phyloP scores from a whole-genome alignment of 30 jellyfish, hydroid and myxozoan species.

The Rhopilema esculentum region DNA sequence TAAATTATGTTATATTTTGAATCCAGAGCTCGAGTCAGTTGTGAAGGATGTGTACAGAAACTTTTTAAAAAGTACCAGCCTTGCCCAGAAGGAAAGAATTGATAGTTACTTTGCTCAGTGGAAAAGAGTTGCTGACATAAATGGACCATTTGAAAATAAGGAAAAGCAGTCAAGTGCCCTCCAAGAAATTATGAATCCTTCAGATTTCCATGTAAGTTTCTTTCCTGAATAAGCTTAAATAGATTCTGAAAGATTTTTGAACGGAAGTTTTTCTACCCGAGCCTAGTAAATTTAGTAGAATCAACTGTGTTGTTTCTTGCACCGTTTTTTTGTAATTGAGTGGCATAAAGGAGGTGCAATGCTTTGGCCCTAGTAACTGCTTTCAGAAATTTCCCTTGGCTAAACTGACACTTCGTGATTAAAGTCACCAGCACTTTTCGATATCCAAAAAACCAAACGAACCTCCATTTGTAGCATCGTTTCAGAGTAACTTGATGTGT shows the following conservation, averaged over 20 bases:
- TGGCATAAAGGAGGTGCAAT: too few species aligned
- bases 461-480: too few species aligned
- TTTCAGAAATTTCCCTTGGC: too few species aligned
- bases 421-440: too few species aligned
- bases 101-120: slow-evolving; percentile 61
- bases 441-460: too few species aligned
- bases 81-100: slow-evolving; percentile 51
- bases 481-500: too few species aligned
- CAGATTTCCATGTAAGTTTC: slow-evolving; percentile 48
- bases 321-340: too few species aligned
- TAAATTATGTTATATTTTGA: neutral
- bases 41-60: slow-evolving; percentile 33
- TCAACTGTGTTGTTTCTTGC: too few species aligned
- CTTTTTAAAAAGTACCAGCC: slow-evolving; percentile 29
- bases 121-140: slow-evolving; percentile 38
- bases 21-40: slow-evolving; percentile 36
- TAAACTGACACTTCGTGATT: too few species aligned
- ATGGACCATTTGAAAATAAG: slow-evolving; percentile 52
- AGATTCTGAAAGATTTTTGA: neutral
- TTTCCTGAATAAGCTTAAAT: neutral
- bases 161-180: slow-evolving; percentile 42
- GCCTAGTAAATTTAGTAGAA: too few species aligned
- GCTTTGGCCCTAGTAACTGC: too few species aligned
- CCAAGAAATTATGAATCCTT: slow-evolving; percentile 17
- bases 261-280: neutral